Conservation (phyloP, 2,888 invertebrate species). For the Silvanus unidentatus region DNA sequence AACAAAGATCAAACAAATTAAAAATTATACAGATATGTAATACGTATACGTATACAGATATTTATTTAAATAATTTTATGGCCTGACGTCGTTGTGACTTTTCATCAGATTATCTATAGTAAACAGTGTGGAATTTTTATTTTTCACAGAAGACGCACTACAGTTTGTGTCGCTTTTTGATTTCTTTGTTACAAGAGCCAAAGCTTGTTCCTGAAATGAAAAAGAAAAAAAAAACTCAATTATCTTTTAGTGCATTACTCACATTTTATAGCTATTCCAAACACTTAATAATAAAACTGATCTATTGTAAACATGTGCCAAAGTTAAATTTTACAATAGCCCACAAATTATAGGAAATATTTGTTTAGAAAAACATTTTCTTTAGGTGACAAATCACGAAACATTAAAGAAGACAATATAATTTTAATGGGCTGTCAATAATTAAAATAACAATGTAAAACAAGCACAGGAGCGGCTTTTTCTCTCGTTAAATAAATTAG, state of each 20-base stretch:
- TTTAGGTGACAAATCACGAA: background rate
- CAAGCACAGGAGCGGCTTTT: too few species aligned
- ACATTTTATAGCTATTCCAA: conserved; percentile 15
- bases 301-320: conserved; percentile 17
- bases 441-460: too few species aligned
- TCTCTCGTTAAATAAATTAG: too few species aligned
- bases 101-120: conserved; percentile 47
- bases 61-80: conserved; percentile 39
- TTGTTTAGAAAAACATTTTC: background rate
- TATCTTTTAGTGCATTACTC: conserved; percentile 6
- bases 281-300: conserved; percentile 17
- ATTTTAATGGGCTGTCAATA: background rate
- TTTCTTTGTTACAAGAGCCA: conserved; percentile 32
- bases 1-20: conserved; percentile 34
- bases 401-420: conserved; percentile 1
- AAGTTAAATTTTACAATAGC: conserved; percentile 7
- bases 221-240: conserved; percentile 16
- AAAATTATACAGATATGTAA: conserved; percentile 14
- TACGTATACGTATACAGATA: conserved; percentile 11
- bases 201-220: conserved; percentile 35
- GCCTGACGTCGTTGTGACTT: conserved; percentile 33
- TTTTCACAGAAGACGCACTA: conserved; percentile 28
- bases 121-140: conserved; percentile 45
- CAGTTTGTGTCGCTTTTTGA: conserved; percentile 15
- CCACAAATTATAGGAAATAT: background rate